phyloP scores from a whole-genome alignment of 2,888 invertebrate genomes.

The Gibbula magus region DNA sequence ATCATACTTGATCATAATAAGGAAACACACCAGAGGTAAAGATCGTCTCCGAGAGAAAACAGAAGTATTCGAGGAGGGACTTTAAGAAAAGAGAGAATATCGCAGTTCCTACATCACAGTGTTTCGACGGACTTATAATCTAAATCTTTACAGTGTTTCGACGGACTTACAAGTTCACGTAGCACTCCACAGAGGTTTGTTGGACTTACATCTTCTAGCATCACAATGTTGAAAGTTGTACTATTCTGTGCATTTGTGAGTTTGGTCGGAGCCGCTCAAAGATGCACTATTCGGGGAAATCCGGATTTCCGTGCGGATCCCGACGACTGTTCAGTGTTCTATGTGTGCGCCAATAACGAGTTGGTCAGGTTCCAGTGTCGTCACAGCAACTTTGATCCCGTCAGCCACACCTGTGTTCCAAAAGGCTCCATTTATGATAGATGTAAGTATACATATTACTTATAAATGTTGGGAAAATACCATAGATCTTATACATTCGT shows the following conservation, averaged over 20 bases:
- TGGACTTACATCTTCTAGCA: not conserved
- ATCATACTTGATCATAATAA: no score
- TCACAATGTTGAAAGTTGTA: not conserved
- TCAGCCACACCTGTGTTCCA: slow-evolving; percentile 17
- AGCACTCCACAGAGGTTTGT: not conserved
- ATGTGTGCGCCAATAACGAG: slow-evolving; percentile 18
- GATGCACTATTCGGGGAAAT: not conserved
- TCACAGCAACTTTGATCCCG: slow-evolving; percentile 19
- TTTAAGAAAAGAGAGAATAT: no score
- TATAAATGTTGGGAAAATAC: not conserved
- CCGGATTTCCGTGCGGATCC: slow-evolving; percentile 21
- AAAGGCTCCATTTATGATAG: slow-evolving; percentile 21
- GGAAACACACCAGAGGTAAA: no score
- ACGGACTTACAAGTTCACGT: no score
- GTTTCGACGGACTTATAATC: no score
- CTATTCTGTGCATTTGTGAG: not conserved
- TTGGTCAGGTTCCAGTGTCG: slow-evolving; percentile 23
- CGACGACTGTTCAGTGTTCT: slow-evolving; percentile 29
- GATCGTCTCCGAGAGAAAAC: no score
- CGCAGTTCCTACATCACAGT: no score
- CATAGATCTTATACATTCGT: no score
- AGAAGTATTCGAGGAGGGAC: no score
- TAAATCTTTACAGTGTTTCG: no score
- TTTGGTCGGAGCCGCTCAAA: not conserved
- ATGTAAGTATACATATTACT: slow-evolving; percentile 23